These are phyloP conservation scores for Rhinopomastus cyanomelas DNA, from an alignment of 2,113 vertebrate genomes.

Conservation along the genomic window DNA sequence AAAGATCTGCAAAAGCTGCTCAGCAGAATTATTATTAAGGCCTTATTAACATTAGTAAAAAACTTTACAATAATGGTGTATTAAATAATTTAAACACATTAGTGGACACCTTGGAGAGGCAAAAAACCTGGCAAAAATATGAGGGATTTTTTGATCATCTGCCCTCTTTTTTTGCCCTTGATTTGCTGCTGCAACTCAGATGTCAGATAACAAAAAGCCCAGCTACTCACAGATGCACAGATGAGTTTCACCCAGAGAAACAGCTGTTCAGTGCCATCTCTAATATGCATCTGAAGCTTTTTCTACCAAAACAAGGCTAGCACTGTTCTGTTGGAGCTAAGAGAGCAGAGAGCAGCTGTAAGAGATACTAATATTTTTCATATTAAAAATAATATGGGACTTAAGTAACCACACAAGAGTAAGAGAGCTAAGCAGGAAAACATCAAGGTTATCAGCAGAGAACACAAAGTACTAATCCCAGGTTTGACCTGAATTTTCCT, in stretches of 20 bases:
- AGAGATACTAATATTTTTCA: not conserved
- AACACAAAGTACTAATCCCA: slow-evolving; percentile 21
- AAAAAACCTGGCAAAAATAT: not conserved
- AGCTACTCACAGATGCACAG: not conserved
- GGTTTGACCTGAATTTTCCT: slow-evolving; percentile 56
- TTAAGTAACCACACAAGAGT: not conserved
- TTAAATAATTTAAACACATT: not conserved
- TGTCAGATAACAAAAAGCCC: not conserved
- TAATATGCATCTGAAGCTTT: not conserved
- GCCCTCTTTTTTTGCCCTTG: not conserved
- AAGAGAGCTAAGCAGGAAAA: not conserved
- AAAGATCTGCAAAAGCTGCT: not conserved
- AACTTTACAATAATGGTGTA: not conserved
- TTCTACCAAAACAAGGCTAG: not conserved
- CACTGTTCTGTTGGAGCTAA: not conserved
- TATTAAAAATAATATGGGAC: not conserved
- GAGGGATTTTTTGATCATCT: not conserved
- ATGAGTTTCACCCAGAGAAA: not conserved
- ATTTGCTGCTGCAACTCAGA: not conserved
- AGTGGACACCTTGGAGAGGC: not conserved
- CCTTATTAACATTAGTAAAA: not conserved
- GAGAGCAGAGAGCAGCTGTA: not conserved
- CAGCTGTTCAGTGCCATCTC: not conserved
- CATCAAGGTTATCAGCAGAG: slow-evolving; percentile 17
- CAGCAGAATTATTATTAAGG: not conserved